Percentiles rank a stretch among this genome's conserved stretches.
These are phyloP conservation scores for Laticauda colubrina DNA, from an alignment of 2,113 vertebrate genomes.

Conservation along the genomic window DNA sequence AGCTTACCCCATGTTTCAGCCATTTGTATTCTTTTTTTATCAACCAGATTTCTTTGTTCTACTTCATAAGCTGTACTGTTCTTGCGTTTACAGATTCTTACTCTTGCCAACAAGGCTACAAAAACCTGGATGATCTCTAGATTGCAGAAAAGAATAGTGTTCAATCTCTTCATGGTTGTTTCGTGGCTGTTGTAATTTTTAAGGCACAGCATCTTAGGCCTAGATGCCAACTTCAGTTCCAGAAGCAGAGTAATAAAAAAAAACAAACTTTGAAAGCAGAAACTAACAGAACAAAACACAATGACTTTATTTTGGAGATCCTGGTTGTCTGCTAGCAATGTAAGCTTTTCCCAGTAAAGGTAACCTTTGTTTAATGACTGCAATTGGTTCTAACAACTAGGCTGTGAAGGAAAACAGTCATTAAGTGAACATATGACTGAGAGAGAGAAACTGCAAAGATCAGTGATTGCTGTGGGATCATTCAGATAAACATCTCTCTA, in stretches of 20 bases:
- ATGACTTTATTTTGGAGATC: not conserved
- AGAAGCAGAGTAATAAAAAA: not conserved
- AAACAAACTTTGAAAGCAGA: not conserved
- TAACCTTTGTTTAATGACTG: not conserved
- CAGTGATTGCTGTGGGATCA: not conserved
- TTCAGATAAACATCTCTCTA: not conserved
- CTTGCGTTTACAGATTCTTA: not conserved
- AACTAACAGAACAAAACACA: not conserved
- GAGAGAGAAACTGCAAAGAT: not conserved
- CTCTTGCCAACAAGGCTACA: not conserved
- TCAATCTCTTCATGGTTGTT: not conserved
- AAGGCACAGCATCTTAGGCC: not conserved
- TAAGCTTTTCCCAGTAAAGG: not conserved
- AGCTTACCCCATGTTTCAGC: not conserved
- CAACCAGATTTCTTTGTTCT: not conserved
- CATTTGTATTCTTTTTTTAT: not conserved
- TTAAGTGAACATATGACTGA: not conserved
- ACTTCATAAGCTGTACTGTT: not conserved
- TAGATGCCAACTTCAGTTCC: not conserved
- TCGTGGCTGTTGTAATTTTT: not conserved
- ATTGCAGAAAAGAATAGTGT: not conserved
- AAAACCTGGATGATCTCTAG: not conserved
- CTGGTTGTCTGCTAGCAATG: not conserved
- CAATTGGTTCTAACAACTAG: not conserved
- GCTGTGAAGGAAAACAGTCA: not conserved